phyloP scores from a whole-genome alignment of 2,113 vertebrate species.

The Oophaga pumilio region DNA sequence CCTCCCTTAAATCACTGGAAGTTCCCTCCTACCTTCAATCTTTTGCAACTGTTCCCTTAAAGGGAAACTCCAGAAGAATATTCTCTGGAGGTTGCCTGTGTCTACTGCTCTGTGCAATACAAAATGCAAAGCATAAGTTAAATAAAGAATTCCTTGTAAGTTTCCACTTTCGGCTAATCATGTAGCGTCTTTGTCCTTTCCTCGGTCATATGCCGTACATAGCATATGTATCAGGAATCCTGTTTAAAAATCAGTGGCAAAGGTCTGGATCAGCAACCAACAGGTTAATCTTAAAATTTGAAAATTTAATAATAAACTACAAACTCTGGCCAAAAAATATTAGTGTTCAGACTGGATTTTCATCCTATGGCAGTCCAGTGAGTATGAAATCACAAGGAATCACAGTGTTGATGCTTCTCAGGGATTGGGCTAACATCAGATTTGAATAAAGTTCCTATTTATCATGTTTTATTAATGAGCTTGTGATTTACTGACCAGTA shows the following conservation, averaged over 20 bases:
- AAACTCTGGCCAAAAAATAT: background rate
- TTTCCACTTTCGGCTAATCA: conserved; percentile 34
- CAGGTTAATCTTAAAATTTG: conserved; percentile 30
- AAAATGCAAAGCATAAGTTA: conserved; percentile 44
- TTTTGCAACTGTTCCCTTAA: conserved; percentile 14
- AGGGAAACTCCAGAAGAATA: conserved; percentile 37
- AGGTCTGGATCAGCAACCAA: background rate
- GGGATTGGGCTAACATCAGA: conserved; percentile 49
- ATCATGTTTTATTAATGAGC: background rate
- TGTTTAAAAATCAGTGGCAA: background rate
- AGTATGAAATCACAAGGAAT: conserved; percentile 24
- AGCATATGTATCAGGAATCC: conserved; percentile 23
- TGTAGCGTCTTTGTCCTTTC: conserved; percentile 23
- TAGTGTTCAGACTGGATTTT: background rate
- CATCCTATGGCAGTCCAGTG: background rate
- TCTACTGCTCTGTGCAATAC: conserved; percentile 54
- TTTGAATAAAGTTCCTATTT: conserved; percentile 19
- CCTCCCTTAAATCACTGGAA: conserved; percentile 39
- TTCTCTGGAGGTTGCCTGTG: conserved; percentile 27
- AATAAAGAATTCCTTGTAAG: conserved; percentile 36
- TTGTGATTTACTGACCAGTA: background rate
- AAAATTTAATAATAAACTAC: background rate
- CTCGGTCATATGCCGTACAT: conserved; percentile 29
- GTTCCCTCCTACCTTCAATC: conserved; percentile 12
- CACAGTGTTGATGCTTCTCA: conserved; percentile 39